phyloP scores from a whole-genome alignment of 30 jellyfish, hydroid and myxozoan genomes.

The Aurelia sp. region DNA sequence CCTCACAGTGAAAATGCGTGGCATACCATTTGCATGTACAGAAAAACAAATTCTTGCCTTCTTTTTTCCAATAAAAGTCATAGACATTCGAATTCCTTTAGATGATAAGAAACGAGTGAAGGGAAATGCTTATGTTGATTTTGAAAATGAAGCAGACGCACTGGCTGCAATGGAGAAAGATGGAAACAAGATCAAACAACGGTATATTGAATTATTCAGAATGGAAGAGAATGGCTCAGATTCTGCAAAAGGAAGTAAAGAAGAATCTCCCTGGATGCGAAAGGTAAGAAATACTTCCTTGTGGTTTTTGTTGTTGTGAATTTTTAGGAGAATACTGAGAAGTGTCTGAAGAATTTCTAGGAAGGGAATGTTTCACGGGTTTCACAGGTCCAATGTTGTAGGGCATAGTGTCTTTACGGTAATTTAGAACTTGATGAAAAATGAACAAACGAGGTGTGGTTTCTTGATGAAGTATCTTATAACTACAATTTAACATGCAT shows the following conservation, averaged over 20 bases:
- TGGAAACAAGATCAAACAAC: constrained; percentile 55
- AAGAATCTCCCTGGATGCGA: constrained; percentile 53
- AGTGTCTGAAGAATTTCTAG: no score
- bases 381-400: no score
- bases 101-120: constrained; percentile 76
- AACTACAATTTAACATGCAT: no score
- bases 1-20: constrained; percentile 82
- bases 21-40: constrained; percentile 85
- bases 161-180: constrained; percentile 70
- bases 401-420: no score
- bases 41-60: constrained; percentile 85
- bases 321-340: no score
- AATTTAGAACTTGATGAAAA: no score
- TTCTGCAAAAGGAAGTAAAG: not conserved
- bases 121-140: constrained; percentile 96
- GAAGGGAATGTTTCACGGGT: no score
- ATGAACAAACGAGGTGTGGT: no score
- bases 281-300: constrained; percentile 47
- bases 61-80: constrained; percentile 72
- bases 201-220: constrained; percentile 84
- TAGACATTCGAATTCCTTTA: constrained; percentile 83
- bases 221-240: constrained; percentile 47
- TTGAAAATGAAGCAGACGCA: constrained; percentile 63
- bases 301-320: no score
- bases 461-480: no score